Percentiles rank a stretch among this genome's conserved stretches.
Conservation (phyloP, 2,113 vertebrate species). For the Festucalex cinctus region DNA sequence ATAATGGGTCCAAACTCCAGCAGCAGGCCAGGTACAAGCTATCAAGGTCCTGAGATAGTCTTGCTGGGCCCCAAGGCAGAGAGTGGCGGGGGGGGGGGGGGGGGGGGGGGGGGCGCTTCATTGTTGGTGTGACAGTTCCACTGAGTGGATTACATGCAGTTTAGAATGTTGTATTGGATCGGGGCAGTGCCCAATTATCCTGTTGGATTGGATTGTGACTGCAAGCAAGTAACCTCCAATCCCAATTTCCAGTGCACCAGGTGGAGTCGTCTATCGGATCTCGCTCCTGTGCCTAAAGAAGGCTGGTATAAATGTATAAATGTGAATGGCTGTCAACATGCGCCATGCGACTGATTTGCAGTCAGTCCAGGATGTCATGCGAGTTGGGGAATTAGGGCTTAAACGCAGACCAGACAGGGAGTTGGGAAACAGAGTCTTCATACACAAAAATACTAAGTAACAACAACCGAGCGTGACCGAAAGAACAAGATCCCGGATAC, state of each 20-base stretch:
- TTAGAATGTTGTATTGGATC: conserved; percentile 71
- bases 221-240: conserved; percentile 57
- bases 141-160: conserved; percentile 78
- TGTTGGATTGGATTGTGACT: conserved; percentile 64
- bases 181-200: conserved; percentile 67
- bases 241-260: conserved; percentile 61
- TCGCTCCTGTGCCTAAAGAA: conserved; percentile 27
- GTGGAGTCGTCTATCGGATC: conserved; percentile 46
- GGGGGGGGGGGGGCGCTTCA: conserved; percentile 44
- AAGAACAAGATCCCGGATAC: too few relatives aligned
- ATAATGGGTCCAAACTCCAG: conserved; percentile 64
- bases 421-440: too few relatives aligned
- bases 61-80: conserved; percentile 46
- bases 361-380: too few relatives aligned
- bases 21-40: conserved; percentile 66
- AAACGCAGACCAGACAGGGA: too few relatives aligned
- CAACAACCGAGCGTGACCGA: too few relatives aligned
- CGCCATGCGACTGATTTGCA: too few relatives aligned
- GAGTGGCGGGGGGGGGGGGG: conserved; percentile 34
- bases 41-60: conserved; percentile 65
- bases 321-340: too few relatives aligned
- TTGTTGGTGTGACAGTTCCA: conserved; percentile 69
- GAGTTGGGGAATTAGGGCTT: too few relatives aligned
- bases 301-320: too few relatives aligned
- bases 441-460: too few relatives aligned